Base-by-base conservation (phyloP, 1,140 invertebrate genomes). In the Watersipora subatra region DNA sequence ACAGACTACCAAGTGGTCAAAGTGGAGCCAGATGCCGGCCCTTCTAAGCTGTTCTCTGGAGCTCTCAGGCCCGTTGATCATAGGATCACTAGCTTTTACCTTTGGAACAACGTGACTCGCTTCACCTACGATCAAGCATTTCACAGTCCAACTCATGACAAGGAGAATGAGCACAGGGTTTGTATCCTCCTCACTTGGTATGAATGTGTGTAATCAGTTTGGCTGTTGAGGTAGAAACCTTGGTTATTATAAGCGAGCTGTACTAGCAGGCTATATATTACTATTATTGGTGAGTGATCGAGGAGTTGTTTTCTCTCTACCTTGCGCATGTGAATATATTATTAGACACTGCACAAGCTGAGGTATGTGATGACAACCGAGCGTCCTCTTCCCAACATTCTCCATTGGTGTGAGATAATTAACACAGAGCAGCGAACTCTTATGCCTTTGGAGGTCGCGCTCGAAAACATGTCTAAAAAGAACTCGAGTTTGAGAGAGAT, bases 91-190 rank as follows among this genome's bases (percentile, higher is more conserved):
- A 67, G 67, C 27, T 78, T 77, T 65, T 76, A 77, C 67, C 68
- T 70, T 28, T 64, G 61, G 12, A 78, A 78, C 67, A 46, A 76
- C 56, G 73, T 78, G 20, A 71, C 76, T 63, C 73, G 69, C 62
- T 78, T 78, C 69, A 69, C 73, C 67, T 72, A 71, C 67, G 74
- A 76, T 57, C 68, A 71, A 66, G 75, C 77, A 27, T 77, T 68
- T 65, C 73, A 77, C 67, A 63, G 67, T 57, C 74, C 71, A n/a
- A 69, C 67, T 1, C 76, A 69, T 57, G 74, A 77, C 59, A 68
- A 68, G 28, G 67, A 73, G 34, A 77, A 77, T 70, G 76, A 78
- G 62, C 72, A 72, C 66, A 77, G 75, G 72, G 76, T 78, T 68
- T 64, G 46, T 20, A n/a, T 65, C 20, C 17, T 46, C 34, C 7